These are phyloP conservation scores for Dryococelus australis DNA, from an alignment of 2,888 invertebrate genomes.

Conservation along the genomic window DNA sequence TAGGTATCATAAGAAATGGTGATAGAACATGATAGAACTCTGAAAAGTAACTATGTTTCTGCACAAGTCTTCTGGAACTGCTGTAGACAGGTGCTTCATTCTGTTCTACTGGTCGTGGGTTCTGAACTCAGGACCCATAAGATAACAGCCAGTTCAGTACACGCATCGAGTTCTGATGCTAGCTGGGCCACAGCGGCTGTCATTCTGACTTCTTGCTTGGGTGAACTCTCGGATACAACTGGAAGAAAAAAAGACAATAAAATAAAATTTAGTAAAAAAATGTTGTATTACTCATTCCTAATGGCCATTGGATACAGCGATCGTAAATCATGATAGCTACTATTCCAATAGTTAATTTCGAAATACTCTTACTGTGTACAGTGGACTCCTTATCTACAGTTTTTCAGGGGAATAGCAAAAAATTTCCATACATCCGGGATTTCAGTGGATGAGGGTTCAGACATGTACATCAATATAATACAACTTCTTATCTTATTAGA, in stretches of 20 bases:
- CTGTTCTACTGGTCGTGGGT: background rate
- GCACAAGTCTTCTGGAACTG: background rate
- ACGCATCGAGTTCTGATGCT: background rate
- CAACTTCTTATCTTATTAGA: too few species aligned
- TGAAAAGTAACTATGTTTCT: background rate
- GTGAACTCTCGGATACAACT: background rate
- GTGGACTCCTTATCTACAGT: too few species aligned
- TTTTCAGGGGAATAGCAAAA: too few species aligned
- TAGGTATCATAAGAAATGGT: background rate
- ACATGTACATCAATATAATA: too few species aligned
- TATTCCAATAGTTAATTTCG: too few species aligned
- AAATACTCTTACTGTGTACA: too few species aligned
- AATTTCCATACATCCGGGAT: too few species aligned
- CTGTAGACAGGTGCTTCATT: background rate
- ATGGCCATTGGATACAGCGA: too few species aligned
- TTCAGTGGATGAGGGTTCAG: too few species aligned
- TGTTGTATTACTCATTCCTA: background rate
- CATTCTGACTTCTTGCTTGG: conserved; percentile 1
- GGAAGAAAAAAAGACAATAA: background rate
- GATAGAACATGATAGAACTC: background rate
- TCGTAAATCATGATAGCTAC: too few species aligned
- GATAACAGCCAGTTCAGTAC: background rate
- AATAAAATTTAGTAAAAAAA: background rate
- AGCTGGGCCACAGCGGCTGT: background rate
- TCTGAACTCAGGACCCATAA: too few species aligned